These are phyloP conservation scores for Uria aalge DNA, from an alignment of 2,113 vertebrate species.

Conservation along the genomic window DNA sequence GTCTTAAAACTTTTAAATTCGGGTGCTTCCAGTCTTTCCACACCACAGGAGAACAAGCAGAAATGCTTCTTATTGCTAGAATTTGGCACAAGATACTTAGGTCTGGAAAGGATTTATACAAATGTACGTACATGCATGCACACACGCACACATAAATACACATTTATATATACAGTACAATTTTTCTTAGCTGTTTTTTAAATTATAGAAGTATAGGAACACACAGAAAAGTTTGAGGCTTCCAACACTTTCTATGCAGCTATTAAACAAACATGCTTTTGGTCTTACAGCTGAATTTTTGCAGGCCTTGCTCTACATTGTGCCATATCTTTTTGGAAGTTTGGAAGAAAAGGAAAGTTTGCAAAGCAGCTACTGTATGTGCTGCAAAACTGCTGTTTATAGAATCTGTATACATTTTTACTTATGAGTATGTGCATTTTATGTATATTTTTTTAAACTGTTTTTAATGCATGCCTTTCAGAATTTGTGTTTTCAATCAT, in stretches of 20 bases:
- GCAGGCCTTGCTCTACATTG: neutral
- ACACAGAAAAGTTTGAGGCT: neutral
- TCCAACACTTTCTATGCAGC: fast-evolving
- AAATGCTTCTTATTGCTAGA: neutral
- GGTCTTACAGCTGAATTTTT: neutral
- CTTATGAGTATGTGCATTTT: fast-evolving
- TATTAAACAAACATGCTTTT: neutral
- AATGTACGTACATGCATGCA: neutral
- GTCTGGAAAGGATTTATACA: constrained; percentile 42
- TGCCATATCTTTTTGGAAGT: neutral
- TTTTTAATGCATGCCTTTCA: neutral
- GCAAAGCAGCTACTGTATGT: neutral
- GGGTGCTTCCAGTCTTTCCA: constrained; percentile 9
- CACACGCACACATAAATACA: neutral
- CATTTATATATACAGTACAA: neutral
- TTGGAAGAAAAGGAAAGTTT: neutral
- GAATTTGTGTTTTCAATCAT: neutral
- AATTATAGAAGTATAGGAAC: neutral
- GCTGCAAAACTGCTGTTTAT: neutral
- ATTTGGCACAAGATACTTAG: neutral
- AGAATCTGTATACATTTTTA: neutral
- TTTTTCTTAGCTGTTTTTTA: neutral
- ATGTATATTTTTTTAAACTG: neutral
- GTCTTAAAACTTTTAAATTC: neutral
- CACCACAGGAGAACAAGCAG: neutral